These are phyloP conservation scores for Carduelis carduelis DNA, from an alignment of 2,797 vertebrate species.

Conservation along the genomic window DNA sequence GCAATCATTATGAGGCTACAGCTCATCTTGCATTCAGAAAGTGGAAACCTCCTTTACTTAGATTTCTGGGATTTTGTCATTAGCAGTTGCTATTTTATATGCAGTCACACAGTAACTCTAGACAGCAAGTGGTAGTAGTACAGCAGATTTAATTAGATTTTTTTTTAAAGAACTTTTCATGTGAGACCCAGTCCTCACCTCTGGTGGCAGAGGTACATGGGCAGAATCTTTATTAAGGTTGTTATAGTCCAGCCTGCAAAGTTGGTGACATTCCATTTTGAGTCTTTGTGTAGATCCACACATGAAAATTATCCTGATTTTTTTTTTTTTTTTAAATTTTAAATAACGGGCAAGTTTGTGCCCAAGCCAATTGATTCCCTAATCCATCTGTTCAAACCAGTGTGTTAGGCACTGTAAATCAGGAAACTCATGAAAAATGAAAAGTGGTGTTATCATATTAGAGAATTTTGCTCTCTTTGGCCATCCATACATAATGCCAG, in stretches of 20 bases:
- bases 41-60: background rate
- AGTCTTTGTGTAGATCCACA: background rate
- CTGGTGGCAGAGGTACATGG: background rate
- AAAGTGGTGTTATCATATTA: conserved; percentile 13
- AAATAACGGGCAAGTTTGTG: background rate
- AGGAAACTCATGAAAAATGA: conserved; percentile 57
- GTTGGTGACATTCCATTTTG: background rate
- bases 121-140: background rate
- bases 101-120: background rate
- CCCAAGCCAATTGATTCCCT: background rate
- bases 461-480: conserved; percentile 38
- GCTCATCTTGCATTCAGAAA: background rate
- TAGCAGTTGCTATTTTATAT: background rate
- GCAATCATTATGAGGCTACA: background rate
- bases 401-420: background rate
- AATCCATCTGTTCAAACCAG: background rate
- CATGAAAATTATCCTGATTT: background rate
- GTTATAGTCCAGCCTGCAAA: background rate
- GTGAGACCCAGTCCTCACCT: background rate
- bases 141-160: background rate
- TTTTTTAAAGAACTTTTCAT: background rate
- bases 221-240: background rate
- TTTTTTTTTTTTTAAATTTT: background rate
- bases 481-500: background rate
- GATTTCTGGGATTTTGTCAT: background rate